phyloP scores from a whole-genome alignment of 1,140 invertebrate species.

The Myzus persicae region DNA sequence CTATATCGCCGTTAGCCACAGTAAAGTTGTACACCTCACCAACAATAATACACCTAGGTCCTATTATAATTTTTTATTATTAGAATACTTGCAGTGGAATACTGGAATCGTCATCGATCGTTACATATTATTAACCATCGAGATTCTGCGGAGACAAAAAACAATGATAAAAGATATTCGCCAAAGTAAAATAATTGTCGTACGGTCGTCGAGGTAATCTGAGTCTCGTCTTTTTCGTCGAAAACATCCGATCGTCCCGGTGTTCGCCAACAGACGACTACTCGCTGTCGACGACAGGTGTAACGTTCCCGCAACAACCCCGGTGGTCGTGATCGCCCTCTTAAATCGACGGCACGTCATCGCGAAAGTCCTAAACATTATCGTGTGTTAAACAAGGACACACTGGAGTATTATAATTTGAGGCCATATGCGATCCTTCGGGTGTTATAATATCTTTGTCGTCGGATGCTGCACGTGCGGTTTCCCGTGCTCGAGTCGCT shows the following conservation, averaged over 20 bases:
- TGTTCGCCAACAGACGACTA: background rate
- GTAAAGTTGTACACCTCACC: too few relatives aligned
- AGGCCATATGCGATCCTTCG: background rate
- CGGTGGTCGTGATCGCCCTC: background rate
- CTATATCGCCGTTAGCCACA: too few relatives aligned
- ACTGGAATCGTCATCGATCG: too few relatives aligned
- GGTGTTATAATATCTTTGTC: background rate
- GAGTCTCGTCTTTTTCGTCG: background rate
- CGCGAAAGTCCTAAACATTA: background rate
- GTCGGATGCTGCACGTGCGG: background rate
- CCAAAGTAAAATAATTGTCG: too few relatives aligned
- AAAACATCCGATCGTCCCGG: background rate
- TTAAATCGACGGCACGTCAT: background rate
- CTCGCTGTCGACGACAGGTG: background rate
- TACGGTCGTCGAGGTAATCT: background rate
- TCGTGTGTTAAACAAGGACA: background rate
- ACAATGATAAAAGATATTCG: too few relatives aligned
- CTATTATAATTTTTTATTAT: too few relatives aligned
- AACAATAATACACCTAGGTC: too few relatives aligned
- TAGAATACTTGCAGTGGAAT: too few relatives aligned
- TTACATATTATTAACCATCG: too few relatives aligned
- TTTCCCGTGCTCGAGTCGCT: background rate
- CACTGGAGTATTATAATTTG: background rate
- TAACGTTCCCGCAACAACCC: background rate
- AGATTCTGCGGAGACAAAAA: too few relatives aligned